A percentile compares a stretch with the other conserved stretches of the same genome.
Conservation (phyloP, 1,140 invertebrate species). For the Drosophila tani region DNA sequence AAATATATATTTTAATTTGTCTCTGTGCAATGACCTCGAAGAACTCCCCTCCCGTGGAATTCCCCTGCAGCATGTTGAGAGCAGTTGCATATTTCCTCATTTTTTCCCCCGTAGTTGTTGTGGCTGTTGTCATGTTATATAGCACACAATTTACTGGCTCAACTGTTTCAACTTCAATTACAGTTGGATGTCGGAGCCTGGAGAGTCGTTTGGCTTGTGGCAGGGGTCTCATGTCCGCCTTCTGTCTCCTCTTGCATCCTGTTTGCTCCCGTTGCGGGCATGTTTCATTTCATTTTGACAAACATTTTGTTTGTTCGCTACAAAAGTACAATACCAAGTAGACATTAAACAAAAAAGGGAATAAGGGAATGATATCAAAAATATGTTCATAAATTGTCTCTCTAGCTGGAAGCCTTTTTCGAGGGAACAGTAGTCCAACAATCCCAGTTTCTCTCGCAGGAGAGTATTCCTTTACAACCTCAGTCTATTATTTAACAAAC, state of each 20-base stretch:
- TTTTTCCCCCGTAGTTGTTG: conserved; percentile 20
- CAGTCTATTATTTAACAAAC: no score
- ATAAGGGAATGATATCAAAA: neutral
- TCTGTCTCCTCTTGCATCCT: neutral
- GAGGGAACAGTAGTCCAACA: no score
- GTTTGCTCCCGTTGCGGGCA: conserved; percentile 20
- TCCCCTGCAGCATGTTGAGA: conserved; percentile 2
- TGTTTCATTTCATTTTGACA: conserved; percentile 57
- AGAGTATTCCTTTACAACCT: no score
- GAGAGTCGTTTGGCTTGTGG: conserved; percentile 10
- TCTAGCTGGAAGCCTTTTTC: neutral
- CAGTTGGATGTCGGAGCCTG: conserved; percentile 38
- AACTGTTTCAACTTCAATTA: conserved; percentile 65
- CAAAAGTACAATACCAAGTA: conserved; percentile 8
- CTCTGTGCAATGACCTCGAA: neutral
- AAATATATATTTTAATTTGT: neutral
- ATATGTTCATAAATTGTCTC: conserved; percentile 9
- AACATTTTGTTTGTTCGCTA: conserved; percentile 49
- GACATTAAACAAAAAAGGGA: neutral
- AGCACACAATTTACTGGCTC: conserved; percentile 59
- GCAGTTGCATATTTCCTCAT: conserved; percentile 23
- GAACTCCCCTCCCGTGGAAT: neutral
- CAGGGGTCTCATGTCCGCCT: conserved; percentile 4
- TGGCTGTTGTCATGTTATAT: conserved; percentile 44
- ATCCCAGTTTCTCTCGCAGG: no score